Evolutionary conservation across 2,797 vertebrate species (phyloP).

Genomic region (Typhlichthys eigenmanni): DNA sequence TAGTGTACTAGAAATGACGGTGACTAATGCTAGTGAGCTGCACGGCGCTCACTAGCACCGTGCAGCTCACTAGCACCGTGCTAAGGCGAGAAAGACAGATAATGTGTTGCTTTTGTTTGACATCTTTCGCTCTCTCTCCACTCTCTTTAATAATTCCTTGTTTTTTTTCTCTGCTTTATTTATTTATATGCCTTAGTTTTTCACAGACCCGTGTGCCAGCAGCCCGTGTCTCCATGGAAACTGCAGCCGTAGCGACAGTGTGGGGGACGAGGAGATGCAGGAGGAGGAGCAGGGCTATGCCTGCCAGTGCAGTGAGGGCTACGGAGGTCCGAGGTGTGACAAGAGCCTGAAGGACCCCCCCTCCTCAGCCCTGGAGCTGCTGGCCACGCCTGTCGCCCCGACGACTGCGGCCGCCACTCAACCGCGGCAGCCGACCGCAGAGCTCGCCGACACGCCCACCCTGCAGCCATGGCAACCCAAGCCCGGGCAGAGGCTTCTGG

Average conservation of each 20-base stretch:
- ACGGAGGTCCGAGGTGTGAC: slow-evolving; percentile 85
- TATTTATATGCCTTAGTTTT: slow-evolving; percentile 79
- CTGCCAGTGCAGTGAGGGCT: slow-evolving; percentile 87
- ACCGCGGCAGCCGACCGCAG: slow-evolving; percentile 63
- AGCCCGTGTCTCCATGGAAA: slow-evolving; percentile 97
- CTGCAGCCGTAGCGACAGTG: slow-evolving; percentile 80
- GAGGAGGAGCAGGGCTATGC: slow-evolving; percentile 76
- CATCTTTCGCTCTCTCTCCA: slow-evolving; percentile 16
- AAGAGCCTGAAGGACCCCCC: slow-evolving; percentile 65
- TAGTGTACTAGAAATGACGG: neutral
- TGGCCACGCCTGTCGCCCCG: slow-evolving; percentile 70
- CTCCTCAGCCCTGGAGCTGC: slow-evolving; percentile 67
- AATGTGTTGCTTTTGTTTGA: neutral
- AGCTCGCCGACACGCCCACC: slow-evolving; percentile 61
- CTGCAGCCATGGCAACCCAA: slow-evolving; percentile 90
- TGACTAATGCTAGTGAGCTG: neutral
- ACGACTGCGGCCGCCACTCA: slow-evolving; percentile 68
- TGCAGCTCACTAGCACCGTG: too few relatives aligned
- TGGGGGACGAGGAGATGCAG: slow-evolving; percentile 58
- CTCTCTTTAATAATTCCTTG: slow-evolving; percentile 15
- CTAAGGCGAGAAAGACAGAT: neutral
- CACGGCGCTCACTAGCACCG: too few relatives aligned
- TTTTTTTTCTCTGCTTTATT: slow-evolving; percentile 43
- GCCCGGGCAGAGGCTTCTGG: slow-evolving; percentile 86
- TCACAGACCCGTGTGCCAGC: slow-evolving; percentile 90